Base-by-base conservation (phyloP, 2,113 vertebrate species). In the Ifrita kowaldi region DNA sequence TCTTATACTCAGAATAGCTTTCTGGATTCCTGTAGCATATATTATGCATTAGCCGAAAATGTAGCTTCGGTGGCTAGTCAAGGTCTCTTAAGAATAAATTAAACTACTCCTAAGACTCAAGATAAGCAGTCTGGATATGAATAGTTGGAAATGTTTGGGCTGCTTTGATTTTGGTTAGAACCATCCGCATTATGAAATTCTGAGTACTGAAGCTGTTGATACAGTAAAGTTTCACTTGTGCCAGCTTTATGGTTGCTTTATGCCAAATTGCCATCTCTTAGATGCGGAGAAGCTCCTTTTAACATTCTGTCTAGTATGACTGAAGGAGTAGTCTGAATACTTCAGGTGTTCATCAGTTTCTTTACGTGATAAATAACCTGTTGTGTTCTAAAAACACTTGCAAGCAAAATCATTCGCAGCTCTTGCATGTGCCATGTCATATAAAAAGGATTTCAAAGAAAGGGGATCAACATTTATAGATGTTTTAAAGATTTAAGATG, bases 41-140 rank as follows among this genome's bases (percentile, higher is more conserved):
- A 95, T 97, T 94, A 94, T 96, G 73, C 74, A 93, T 96, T 92
- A 95, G 63, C 46, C 93, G 86, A 93, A 94, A 95, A 76, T 75
- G 56, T 49, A 89, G 75, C 32, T 74, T 89, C 70, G 69, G 64
- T 96, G 84, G 46, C 65, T 87, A 87, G 75, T 86, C 76, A 59
- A 1, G 1, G 56, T 84, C 56, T 70, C 75, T 91, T 47, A 84
- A 80, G 65, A 91, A 94, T 78, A 95, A 85, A 73, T 78, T 64
- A 68, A 84, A 28, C 42, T 70, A 28, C 87, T 46, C 13, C 47
- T 63, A 77, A 88, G 47, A 80, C 39, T 80, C n/a, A 62, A 46
- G 69, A 50, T 59, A 95, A 84, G 64, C 19, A 79, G 16, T 80
- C 50, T 92, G 47, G 12, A 57, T 90, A 47, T 22, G 68, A 78